Evolutionary conservation across 2,113 vertebrate genomes (phyloP).

Genomic region (Choloepus hoffmanni): DNA sequence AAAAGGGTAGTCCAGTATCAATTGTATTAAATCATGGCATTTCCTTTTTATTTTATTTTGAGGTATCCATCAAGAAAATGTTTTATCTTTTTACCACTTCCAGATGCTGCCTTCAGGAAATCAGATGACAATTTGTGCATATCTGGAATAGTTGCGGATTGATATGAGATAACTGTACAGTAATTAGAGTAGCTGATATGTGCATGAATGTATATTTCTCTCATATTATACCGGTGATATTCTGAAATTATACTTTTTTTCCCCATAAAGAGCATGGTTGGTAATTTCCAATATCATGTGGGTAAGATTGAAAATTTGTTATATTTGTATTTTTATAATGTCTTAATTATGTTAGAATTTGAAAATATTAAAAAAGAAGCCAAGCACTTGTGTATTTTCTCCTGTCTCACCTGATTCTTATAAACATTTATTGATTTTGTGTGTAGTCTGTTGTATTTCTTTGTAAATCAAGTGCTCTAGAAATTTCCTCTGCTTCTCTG

Average conservation of each 20-base stretch:
- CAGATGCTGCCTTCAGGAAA: background rate
- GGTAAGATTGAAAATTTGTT: background rate
- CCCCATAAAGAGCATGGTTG: background rate
- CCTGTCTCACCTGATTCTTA: background rate
- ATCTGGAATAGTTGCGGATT: background rate
- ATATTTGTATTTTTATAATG: too few species aligned
- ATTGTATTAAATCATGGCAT: slow-evolving; percentile 13
- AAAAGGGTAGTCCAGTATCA: background rate
- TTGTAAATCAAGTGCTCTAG: background rate
- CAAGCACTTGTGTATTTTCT: background rate
- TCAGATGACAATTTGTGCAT: background rate
- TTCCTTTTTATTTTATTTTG: slow-evolving; percentile 11
- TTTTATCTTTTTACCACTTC: background rate
- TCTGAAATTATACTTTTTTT: background rate
- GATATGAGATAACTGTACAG: too few species aligned
- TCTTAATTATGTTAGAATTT: slow-evolving; percentile 30
- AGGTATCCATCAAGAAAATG: background rate
- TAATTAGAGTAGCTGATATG: background rate
- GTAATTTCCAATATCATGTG: background rate
- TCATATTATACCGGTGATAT: background rate
- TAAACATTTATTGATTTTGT: slow-evolving; percentile 10
- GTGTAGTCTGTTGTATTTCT: background rate
- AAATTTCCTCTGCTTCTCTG: background rate
- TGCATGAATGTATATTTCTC: background rate
- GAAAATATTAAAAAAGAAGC: slow-evolving; percentile 7